A percentile compares a stretch with the other conserved stretches of the same genome.
Evolutionary conservation across 2,797 vertebrate species (phyloP).

Genomic region (Catostomus latipinnis): DNA sequence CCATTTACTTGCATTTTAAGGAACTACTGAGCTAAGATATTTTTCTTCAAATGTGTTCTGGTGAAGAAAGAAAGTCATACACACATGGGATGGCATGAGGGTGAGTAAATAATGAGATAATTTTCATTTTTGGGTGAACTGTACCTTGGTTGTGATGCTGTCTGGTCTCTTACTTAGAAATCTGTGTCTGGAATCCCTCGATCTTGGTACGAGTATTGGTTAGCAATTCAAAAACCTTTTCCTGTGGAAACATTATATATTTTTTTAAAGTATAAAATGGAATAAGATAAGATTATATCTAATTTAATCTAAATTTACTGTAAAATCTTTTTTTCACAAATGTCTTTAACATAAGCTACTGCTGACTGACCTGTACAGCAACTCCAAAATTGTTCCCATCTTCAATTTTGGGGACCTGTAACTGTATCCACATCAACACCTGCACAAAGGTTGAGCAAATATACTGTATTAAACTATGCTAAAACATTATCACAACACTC

Average conservation of each 20-base stretch:
- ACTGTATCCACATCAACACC: constrained; percentile 91
- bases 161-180: constrained; percentile 83
- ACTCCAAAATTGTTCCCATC: constrained; percentile 95
- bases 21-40: no score
- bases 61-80: no score
- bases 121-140: no score
- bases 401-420: constrained; percentile 89
- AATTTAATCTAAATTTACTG: no score
- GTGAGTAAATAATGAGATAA: no score
- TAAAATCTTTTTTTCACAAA: no score
- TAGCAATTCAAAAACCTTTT: constrained; percentile 92
- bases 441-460: constrained; percentile 59
- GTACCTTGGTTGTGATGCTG: neutral
- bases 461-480: neutral
- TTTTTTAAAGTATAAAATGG: no score
- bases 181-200: constrained; percentile 88
- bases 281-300: no score
- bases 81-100: no score
- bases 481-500: neutral
- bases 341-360: no score
- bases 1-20: no score
- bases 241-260: constrained; percentile 69
- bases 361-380: constrained; percentile 84
- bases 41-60: no score
- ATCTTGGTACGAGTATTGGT: constrained; percentile 87